A percentile compares a stretch with the other conserved stretches of the same genome.
These are phyloP conservation scores for Bruchidius siliquastri DNA, from an alignment of 2,888 invertebrate species.

Conservation along the genomic window DNA sequence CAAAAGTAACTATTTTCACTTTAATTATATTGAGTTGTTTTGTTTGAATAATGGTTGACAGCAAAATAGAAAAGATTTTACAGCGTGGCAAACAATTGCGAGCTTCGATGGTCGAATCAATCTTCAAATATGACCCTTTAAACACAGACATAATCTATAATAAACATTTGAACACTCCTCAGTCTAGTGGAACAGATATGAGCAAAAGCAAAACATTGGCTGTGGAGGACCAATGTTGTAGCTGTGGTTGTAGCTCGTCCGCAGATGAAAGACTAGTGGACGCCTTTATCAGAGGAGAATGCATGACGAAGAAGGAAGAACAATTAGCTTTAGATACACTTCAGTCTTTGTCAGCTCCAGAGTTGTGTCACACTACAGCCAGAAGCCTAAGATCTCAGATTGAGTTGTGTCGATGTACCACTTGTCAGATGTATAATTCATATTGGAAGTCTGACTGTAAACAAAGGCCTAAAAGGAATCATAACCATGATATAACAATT, in stretches of 20 bases:
- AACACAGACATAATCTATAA: constrained; percentile 30
- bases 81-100: constrained; percentile 42
- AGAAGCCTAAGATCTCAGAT: constrained; percentile 22
- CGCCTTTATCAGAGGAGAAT: constrained; percentile 43
- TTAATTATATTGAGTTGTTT: not conserved
- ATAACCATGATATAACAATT: constrained; percentile 16
- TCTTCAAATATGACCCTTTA: constrained; percentile 43
- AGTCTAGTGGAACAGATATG: constrained; percentile 10
- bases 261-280: constrained; percentile 31
- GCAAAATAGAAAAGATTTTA: constrained; percentile 29
- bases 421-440: constrained; percentile 37
- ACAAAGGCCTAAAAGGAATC: not conserved
- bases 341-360: constrained; percentile 43
- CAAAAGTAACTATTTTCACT: not conserved
- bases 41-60: constrained; percentile 13
- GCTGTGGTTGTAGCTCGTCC: too few relatives aligned
- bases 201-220: not conserved
- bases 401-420: constrained; percentile 34
- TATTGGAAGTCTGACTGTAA: not conserved
- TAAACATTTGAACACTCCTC: constrained; percentile 24
- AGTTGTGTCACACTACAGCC: constrained; percentile 38
- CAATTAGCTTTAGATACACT: constrained; percentile 44
- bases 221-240: not conserved
- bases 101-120: constrained; percentile 44
- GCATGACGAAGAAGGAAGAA: constrained; percentile 44